These are phyloP conservation scores for Mastigias papua DNA, from an alignment of 30 jellyfish, hydroid and myxozoan species.

Conservation along the genomic window DNA sequence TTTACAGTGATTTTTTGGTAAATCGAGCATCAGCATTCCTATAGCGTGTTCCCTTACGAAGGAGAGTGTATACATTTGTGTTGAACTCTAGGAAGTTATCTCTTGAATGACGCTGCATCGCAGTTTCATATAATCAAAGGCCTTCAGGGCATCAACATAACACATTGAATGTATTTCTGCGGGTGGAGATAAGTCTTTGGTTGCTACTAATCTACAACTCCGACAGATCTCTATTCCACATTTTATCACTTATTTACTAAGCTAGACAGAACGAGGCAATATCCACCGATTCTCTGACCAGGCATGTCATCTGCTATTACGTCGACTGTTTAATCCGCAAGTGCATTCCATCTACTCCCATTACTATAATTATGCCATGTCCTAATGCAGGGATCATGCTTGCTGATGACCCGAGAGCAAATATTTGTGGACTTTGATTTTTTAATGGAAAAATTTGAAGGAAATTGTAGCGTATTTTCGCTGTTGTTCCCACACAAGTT, in stretches of 20 bases:
- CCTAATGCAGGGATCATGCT: constrained; percentile 26
- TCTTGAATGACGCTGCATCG: constrained; percentile 18
- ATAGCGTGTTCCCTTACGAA: too few species aligned
- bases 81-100: too few species aligned
- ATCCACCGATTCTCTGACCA: background rate
- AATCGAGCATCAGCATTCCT: too few species aligned
- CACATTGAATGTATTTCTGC: constrained; percentile 35
- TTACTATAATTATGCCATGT: constrained; percentile 33
- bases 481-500: background rate
- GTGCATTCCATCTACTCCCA: constrained; percentile 19
- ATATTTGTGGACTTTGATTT: background rate
- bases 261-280: background rate
- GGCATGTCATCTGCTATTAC: constrained; percentile 36
- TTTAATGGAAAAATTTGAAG: background rate
- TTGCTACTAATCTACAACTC: constrained; percentile 16
- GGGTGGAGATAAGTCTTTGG: constrained; percentile 64
- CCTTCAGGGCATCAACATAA: constrained; percentile 35
- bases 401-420: constrained; percentile 7
- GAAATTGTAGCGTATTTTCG: background rate
- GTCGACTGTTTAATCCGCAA: constrained; percentile 29
- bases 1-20: too few species aligned
- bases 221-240: constrained; percentile 58
- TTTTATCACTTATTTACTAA: constrained; percentile 45
- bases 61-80: too few species aligned
- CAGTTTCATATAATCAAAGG: background rate